These are phyloP conservation scores for Diabrotica undecimpunctata DNA, from an alignment of 1,140 invertebrate genomes.

Conservation along the genomic window DNA sequence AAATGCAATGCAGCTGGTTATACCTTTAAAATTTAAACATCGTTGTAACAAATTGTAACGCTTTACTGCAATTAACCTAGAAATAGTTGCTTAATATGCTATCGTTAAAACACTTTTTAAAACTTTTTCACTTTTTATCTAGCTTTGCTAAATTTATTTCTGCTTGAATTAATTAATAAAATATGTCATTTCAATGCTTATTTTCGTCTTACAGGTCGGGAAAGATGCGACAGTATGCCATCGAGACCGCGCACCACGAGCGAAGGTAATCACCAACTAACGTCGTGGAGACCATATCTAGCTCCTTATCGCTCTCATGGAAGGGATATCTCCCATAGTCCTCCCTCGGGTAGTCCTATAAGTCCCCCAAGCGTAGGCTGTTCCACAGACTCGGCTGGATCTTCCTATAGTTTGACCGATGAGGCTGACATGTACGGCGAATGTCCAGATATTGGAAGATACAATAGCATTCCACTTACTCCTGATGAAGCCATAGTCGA, in stretches of 20 bases:
- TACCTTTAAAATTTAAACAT: too few species aligned
- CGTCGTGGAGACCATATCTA: constrained; percentile 30
- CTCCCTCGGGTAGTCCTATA: constrained; percentile 59
- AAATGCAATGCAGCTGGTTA: too few species aligned
- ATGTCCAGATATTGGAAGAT: constrained; percentile 27
- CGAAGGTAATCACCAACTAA: constrained; percentile 52
- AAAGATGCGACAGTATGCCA: constrained; percentile 76
- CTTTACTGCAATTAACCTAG: too few species aligned
- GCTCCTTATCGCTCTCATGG: constrained; percentile 54
- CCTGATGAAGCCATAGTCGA: constrained; percentile 58
- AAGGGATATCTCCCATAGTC: constrained; percentile 56
- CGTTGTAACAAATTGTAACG: too few species aligned
- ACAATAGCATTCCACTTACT: constrained; percentile 56
- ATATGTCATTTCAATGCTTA: too few species aligned
- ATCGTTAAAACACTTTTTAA: too few species aligned
- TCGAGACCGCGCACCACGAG: constrained; percentile 62
- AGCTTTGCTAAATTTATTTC: background rate
- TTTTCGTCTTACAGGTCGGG: constrained; percentile 50
- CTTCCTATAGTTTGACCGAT: constrained; percentile 65
- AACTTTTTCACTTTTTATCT: too few species aligned
- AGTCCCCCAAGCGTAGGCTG: constrained; percentile 60
- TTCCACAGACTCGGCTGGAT: constrained; percentile 67
- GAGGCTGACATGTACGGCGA: constrained; percentile 31
- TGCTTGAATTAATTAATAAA: background rate
- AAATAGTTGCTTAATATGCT: too few species aligned